Conservation (phyloP, 2,797 vertebrate genomes). For the Sebastes steindachneri region DNA sequence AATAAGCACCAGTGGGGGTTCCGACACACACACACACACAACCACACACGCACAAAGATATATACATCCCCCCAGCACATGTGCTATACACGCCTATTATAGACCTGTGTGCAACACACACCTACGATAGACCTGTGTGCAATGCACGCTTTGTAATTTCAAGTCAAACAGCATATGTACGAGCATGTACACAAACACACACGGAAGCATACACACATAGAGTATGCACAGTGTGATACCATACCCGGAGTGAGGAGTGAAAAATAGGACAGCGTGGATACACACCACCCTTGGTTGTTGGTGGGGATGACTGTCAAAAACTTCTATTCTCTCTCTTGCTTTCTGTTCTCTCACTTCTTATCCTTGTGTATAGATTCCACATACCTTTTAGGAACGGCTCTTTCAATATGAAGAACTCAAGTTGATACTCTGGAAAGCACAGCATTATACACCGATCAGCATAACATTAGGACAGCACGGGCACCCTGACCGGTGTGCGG, state of each 20-base stretch:
- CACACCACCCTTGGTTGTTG: constrained; percentile 21
- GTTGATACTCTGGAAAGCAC: neutral
- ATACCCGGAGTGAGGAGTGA: constrained; percentile 22
- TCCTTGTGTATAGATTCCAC: neutral
- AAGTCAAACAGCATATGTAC: neutral
- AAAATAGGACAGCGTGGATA: constrained; percentile 52
- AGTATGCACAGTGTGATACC: constrained; percentile 7
- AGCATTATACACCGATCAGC: neutral
- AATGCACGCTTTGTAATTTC: neutral
- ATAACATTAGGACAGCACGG: too few species aligned
- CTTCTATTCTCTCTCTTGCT: neutral
- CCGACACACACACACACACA: constrained; percentile 16
- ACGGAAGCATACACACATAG: neutral
- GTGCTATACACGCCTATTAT: neutral
- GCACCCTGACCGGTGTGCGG: too few species aligned
- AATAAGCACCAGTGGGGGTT: constrained; percentile 75
- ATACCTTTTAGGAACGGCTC: neutral
- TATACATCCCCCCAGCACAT: neutral
- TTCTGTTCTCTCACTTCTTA: neutral
- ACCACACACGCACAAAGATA: neutral
- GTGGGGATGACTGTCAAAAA: constrained; percentile 36
- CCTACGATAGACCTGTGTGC: neutral
- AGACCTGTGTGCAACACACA: neutral
- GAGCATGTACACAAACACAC: neutral
- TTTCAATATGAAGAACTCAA: neutral